Evolutionary conservation across 2,113 vertebrate genomes (phyloP).

Genomic region (Corydoras maculifer): DNA sequence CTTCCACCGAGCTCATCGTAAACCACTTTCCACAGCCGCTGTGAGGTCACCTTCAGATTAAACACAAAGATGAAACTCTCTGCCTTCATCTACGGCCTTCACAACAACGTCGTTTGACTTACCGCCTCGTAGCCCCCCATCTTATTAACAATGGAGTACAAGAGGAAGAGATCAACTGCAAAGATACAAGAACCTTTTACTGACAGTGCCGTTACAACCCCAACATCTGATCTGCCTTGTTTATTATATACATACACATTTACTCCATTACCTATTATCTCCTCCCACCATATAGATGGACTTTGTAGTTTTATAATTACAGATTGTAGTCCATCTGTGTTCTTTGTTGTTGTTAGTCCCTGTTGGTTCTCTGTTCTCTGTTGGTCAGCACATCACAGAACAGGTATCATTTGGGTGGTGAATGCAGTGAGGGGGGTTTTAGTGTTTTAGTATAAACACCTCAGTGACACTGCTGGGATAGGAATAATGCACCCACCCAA

Average conservation of each 20-base stretch:
- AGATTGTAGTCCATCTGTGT: too few relatives aligned
- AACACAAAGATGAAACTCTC: not conserved
- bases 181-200: constrained; percentile 7
- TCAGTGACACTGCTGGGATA: too few relatives aligned
- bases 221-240: not conserved
- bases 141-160: constrained; percentile 67
- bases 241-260: too few relatives aligned
- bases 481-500: not conserved
- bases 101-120: constrained; percentile 30
- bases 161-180: constrained; percentile 73
- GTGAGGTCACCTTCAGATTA: constrained; percentile 60
- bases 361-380: too few relatives aligned
- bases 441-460: too few relatives aligned
- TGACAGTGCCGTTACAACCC: constrained; percentile 3
- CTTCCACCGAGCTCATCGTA: constrained; percentile 75
- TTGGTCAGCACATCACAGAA: too few relatives aligned
- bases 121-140: constrained; percentile 70
- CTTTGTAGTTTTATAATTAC: too few relatives aligned
- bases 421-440: too few relatives aligned
- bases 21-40: constrained; percentile 70
- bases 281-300: too few relatives aligned
- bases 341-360: too few relatives aligned
- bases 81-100: constrained; percentile 4
- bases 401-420: too few relatives aligned
- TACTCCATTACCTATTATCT: too few relatives aligned